Percentiles rank a stretch among this genome's conserved stretches.
These are phyloP conservation scores for Drosophila prosaltans DNA, from an alignment of 1,140 invertebrate genomes.

Conservation along the genomic window DNA sequence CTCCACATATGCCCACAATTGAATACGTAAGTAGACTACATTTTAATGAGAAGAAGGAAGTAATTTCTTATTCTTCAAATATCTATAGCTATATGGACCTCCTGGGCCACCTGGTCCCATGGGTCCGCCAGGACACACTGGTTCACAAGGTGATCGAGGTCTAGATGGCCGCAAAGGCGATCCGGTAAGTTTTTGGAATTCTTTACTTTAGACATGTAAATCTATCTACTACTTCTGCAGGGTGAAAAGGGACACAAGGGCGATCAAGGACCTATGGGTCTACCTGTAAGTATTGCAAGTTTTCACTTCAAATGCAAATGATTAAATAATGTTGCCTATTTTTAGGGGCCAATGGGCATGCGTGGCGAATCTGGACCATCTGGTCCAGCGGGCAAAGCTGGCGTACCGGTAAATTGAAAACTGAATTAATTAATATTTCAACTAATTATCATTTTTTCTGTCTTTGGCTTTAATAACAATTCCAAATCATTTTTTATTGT, in stretches of 20 bases:
- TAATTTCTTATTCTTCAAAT: background rate
- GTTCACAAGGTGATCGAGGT: conserved; percentile 89
- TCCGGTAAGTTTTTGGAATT: conserved; percentile 84
- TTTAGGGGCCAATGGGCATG: conserved; percentile 93
- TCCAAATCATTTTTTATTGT: conserved; percentile 41
- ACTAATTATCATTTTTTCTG: conserved; percentile 21
- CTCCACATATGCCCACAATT: conserved; percentile 80
- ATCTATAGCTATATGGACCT: conserved; percentile 74
- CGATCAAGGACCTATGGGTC: conserved; percentile 96
- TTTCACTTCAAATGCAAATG: background rate
- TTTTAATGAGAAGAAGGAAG: too few species aligned
- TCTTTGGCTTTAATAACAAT: conserved; percentile 59
- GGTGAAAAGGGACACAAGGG: conserved; percentile 95
- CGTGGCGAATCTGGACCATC: conserved; percentile 90
- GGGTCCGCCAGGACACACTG: conserved; percentile 93
- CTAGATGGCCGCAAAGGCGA: conserved; percentile 94
- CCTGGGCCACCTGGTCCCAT: conserved; percentile 84
- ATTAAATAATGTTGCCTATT: background rate
- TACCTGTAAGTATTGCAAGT: conserved; percentile 90
- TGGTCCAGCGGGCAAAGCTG: conserved; percentile 90
- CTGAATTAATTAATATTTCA: conserved; percentile 7
- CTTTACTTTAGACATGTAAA: background rate
- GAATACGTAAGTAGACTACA: conserved; percentile 76
- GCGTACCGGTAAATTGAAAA: conserved; percentile 89
- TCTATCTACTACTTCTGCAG: conserved; percentile 84